Evolutionary conservation across 2,113 vertebrate species (phyloP), one percentile per base, ranked within the genome.

Genomic region (Calonectris borealis): DNA sequence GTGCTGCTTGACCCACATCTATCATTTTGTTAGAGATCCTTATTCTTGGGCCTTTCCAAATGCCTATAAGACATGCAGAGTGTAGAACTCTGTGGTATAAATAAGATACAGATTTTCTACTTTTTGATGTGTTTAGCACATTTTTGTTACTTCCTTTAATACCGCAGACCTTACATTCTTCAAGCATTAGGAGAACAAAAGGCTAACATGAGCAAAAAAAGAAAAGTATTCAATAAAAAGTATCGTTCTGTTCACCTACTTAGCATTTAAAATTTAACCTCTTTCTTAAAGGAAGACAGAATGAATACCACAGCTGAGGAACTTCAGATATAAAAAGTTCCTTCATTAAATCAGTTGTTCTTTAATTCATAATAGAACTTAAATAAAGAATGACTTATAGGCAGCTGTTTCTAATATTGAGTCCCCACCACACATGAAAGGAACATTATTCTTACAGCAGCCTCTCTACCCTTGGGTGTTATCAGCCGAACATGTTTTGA

Each of bases 401-500:
- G 97, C 98, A 99, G 99, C 99, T 99, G 99, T 98, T 99, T 99
- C 98, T 98, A 99, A 99, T 99, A 99, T 97, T 88, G 97, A 98
- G 97, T 97, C 98, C 97, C 98, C 98, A 97, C 98, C 96, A 86
- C 98, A 98, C 98, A 98, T 98, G 98, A 99, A 98, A 98, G 98
- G 97, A 92, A 97, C 98, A 98, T 99, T 99, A 99, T 99, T 99
- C 98, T 98, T 97, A 97, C 96, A 97, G 98, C 98, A 97, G 98
- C 97, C 98, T 98, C 97, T 97, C 97, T 98, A 98, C 98, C 98
- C 97, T 98, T 98, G 99, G 99, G 98, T 99, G 99, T 99, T 99
- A 99, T 99, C 99, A 99, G 98, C 98, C 98, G 98, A 99, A 99
- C 98, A 99, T 98, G 98, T 98, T 98, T 98, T 98, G 98, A 99